Percentiles rank a stretch among this genome's conserved stretches.
These are phyloP conservation scores for Neolamprologus falcicula DNA, from an alignment of 2,113 vertebrate species.

Conservation along the genomic window DNA sequence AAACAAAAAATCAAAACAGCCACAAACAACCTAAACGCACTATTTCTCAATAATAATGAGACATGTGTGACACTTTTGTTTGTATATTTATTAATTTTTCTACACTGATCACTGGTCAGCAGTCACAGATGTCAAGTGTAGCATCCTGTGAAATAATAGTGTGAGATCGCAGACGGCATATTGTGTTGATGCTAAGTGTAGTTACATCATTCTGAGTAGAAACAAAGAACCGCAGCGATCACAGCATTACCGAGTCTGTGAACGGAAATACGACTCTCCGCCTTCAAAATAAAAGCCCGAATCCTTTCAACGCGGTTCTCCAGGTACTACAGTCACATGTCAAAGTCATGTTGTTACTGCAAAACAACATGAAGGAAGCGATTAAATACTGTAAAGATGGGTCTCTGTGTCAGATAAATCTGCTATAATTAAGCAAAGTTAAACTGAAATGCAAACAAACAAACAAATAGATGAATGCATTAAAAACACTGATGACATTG, in stretches of 20 bases:
- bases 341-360: background rate
- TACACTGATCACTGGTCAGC: rapidly evolving
- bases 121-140: background rate
- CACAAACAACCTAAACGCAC: background rate
- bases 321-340: rapidly evolving
- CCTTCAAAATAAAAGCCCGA: slow-evolving; percentile 13
- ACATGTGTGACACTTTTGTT: background rate
- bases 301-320: background rate
- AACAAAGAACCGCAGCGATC: slow-evolving; percentile 21
- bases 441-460: background rate
- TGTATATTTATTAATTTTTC: rapidly evolving
- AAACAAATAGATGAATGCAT: background rate
- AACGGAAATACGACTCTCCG: background rate
- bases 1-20: background rate
- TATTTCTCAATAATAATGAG: background rate
- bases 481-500: background rate
- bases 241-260: background rate
- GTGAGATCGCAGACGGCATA: background rate
- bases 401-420: background rate
- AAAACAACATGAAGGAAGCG: background rate
- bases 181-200: background rate
- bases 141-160: background rate
- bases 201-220: slow-evolving; percentile 23
- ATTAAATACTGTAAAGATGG: background rate
- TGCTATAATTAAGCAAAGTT: background rate